Evolutionary conservation across 2,113 vertebrate genomes (phyloP).

Genomic region (Seriola quinqueradiata): DNA sequence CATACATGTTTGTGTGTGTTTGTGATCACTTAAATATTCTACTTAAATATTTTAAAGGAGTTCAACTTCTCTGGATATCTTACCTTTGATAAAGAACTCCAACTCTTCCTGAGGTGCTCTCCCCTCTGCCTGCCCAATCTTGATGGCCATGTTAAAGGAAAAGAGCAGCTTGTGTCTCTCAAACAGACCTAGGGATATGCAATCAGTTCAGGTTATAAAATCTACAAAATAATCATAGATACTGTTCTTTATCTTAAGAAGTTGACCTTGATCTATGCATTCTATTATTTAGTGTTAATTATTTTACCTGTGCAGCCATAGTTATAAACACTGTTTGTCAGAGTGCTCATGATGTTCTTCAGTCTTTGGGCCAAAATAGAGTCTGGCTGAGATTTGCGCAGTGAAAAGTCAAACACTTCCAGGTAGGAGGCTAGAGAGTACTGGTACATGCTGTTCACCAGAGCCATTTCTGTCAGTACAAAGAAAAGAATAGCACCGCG

Average conservation of each 20-base stretch:
- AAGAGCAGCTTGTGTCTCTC: conserved; percentile 96
- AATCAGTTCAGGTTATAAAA: conserved; percentile 1
- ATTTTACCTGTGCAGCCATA: conserved; percentile 93
- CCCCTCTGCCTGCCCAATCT: conserved; percentile 93
- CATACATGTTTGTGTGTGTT: background rate
- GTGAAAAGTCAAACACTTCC: conserved; percentile 91
- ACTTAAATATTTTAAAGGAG: background rate
- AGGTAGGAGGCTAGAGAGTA: conserved; percentile 94
- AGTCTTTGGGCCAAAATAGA: conserved; percentile 86
- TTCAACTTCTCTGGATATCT: conserved; percentile 6
- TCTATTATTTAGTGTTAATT: background rate
- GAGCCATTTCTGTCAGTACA: conserved; percentile 94
- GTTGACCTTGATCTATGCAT: background rate
- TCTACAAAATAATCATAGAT: background rate
- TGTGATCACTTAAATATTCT: background rate
- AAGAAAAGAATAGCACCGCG: conserved; percentile 95
- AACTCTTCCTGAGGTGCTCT: conserved; percentile 91
- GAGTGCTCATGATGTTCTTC: conserved; percentile 89
- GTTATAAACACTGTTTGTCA: conserved; percentile 94
- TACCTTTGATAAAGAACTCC: conserved; percentile 98
- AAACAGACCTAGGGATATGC: conserved; percentile 88
- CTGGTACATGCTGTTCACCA: conserved; percentile 97
- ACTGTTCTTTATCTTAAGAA: background rate
- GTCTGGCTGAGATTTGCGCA: conserved; percentile 90
- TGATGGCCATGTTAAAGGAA: conserved; percentile 95